A percentile compares a stretch with the other conserved stretches of the same genome.
These are phyloP conservation scores for Oedothorax gibbosus DNA, from an alignment of 1,140 invertebrate species.

Conservation along the genomic window DNA sequence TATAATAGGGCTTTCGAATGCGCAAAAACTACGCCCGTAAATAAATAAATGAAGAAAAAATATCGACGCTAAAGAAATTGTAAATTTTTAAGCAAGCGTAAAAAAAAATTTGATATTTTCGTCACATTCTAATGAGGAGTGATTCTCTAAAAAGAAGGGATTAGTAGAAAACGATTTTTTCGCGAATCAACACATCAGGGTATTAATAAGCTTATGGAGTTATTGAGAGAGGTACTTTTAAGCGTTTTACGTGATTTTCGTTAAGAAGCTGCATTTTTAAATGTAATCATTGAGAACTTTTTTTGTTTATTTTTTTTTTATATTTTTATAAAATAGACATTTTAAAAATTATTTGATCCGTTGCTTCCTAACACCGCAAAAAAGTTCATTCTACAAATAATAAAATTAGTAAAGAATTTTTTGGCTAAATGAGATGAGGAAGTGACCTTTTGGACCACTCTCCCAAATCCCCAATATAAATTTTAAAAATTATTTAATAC, in stretches of 20 bases:
- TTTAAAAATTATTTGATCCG: no score
- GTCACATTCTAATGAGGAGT: constrained; percentile 29
- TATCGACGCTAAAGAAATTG: background rate
- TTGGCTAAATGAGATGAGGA: no score
- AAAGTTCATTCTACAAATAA: no score
- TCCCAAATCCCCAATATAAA: no score
- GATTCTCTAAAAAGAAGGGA: constrained; percentile 35
- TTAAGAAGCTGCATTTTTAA: no score
- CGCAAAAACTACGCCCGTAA: background rate
- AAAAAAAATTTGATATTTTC: constrained; percentile 3
- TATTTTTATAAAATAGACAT: no score
- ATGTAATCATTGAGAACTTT: no score
- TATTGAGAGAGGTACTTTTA: constrained; percentile 3
- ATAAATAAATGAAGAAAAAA: constrained; percentile 5
- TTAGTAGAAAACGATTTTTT: constrained; percentile 39
- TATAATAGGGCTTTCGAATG: constrained; percentile 26
- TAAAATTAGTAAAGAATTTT: no score
- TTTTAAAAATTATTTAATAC: no score
- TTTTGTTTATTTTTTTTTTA: no score
- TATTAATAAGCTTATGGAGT: constrained; percentile 36
- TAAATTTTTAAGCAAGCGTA: background rate
- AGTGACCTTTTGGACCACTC: no score
- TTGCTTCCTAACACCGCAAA: no score
- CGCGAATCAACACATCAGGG: constrained; percentile 4
- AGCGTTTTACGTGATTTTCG: background rate